phyloP scores from a whole-genome alignment of 2,888 invertebrate species.

The Ashinkailepas kermadecensis region DNA sequence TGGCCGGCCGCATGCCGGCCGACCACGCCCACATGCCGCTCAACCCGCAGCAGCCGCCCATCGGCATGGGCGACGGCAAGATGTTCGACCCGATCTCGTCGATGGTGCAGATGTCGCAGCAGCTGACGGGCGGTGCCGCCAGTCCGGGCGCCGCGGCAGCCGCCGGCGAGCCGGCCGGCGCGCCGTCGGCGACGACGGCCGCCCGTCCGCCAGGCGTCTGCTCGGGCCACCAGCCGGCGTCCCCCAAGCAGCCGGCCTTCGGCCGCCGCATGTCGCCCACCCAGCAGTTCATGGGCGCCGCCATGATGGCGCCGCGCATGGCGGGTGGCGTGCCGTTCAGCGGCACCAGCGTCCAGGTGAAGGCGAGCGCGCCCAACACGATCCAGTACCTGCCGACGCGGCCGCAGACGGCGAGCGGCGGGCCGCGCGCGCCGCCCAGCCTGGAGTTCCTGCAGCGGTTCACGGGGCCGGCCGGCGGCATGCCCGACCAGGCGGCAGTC shows the following conservation, averaged over 20 bases:
- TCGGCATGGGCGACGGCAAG: conserved; percentile 39
- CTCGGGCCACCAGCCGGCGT: conserved; percentile 31
- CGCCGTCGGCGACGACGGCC: conserved; percentile 25
- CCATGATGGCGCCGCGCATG: conserved; percentile 44
- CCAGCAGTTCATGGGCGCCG: conserved; percentile 30
- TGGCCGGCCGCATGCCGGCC: conserved; percentile 21
- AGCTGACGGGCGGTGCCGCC: conserved; percentile 59
- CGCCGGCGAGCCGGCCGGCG: conserved; percentile 32
- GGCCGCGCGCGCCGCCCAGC: conserved; percentile 73
- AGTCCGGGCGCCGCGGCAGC: conserved; percentile 33
- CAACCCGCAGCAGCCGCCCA: conserved; percentile 38
- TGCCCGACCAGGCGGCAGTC: conserved; percentile 42
- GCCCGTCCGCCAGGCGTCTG: conserved; percentile 26
- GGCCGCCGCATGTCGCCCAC: conserved; percentile 29
- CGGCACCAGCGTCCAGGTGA: conserved; percentile 51
- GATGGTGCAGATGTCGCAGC: conserved; percentile 89
- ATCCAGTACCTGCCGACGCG: conserved; percentile 95
- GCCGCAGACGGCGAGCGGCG: conserved; percentile 66
- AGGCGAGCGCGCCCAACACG: conserved; percentile 93
- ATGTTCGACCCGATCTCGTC: conserved; percentile 87
- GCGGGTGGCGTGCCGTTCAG: conserved; percentile 46
- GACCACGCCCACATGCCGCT: conserved; percentile 41
- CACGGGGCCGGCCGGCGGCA: conserved; percentile 56
- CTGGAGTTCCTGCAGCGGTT: conserved; percentile 82
- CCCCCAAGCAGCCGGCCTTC: conserved; percentile 28